Evolutionary conservation across 2,113 vertebrate species (phyloP), one percentile per base, ranked within the genome.

Genomic region (Herpetotheres cachinnans): DNA sequence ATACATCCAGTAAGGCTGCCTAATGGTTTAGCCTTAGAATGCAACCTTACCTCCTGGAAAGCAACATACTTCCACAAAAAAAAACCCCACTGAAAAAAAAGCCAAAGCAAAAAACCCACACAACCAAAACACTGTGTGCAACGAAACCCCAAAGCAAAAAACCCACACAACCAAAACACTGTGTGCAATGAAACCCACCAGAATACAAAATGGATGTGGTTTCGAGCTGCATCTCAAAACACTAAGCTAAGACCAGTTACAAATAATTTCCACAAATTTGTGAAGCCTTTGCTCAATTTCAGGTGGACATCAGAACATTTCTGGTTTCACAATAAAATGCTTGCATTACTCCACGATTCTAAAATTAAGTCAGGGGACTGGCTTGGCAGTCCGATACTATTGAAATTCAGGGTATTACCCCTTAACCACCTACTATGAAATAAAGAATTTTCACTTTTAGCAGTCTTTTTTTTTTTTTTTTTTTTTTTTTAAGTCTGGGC

Each of bases 1-100:
- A 71, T 89, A 95, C 40, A 94, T 90, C 83, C 86, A 80, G 90
- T 88, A 74, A 89, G 65, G 59, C 54, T 94, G 63, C 73, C 42
- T 90, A 95, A 94, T 58, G 24, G 13, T 54, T 69, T 80, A 81
- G 70, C 40, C 46, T 94, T 82, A 86, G 61, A 84, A 82, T 22
- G 34, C 54, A 58, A 49, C 58, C 47, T 81, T 54, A 50, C 77
- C 67, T 93, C 49, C 65, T 40, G 38, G 59, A 91, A 55, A 72
- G n/a, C 25, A 95, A 50, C 18, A 87, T 19, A 32, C 10, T 81
- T n/a, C 29, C 38, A 50, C 29, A 42, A 27, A 47, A 38, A 76
- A 70, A 24, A 38, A 47, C 42, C 42, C 42, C 42, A 42, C 42
- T 12, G 42, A 29, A 59, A 46, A 40, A 55, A 17, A 44, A 40